Evolutionary conservation across 1,140 invertebrate genomes (phyloP).

Genomic region (Palaemon carinicauda): DNA sequence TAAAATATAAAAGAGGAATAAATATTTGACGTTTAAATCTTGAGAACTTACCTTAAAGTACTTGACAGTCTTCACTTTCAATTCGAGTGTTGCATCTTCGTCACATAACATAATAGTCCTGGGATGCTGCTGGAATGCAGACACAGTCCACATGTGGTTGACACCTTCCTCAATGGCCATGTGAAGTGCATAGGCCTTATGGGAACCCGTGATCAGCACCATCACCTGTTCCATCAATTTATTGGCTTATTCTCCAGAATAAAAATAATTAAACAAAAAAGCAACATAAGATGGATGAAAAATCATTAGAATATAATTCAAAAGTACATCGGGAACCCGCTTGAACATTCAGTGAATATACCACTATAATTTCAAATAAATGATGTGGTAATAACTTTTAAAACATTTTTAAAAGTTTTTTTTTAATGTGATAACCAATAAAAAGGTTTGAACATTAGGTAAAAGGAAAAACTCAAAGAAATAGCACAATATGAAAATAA

Average conservation of each 20-base stretch:
- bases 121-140: slow-evolving; percentile 96
- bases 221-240: slow-evolving; percentile 76
- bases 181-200: slow-evolving; percentile 96
- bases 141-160: slow-evolving; percentile 99
- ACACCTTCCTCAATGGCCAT: slow-evolving; percentile 97
- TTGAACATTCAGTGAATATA: too few species aligned
- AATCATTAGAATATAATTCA: too few species aligned
- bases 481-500: too few species aligned
- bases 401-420: not conserved
- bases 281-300: not conserved
- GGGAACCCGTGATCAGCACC: slow-evolving; percentile 97
- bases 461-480: too few species aligned
- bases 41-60: slow-evolving; percentile 85
- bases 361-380: too few species aligned
- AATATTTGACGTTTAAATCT: not conserved
- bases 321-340: too few species aligned
- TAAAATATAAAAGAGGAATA: not conserved
- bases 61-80: slow-evolving; percentile 98
- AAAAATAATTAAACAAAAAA: not conserved
- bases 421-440: too few species aligned
- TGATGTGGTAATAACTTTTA: not conserved
- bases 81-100: slow-evolving; percentile 96
- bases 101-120: slow-evolving; percentile 94
- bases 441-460: too few species aligned
- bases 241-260: not conserved